These are phyloP conservation scores for Pygocentrus nattereri DNA, from an alignment of 2,797 vertebrate genomes.

Conservation along the genomic window DNA sequence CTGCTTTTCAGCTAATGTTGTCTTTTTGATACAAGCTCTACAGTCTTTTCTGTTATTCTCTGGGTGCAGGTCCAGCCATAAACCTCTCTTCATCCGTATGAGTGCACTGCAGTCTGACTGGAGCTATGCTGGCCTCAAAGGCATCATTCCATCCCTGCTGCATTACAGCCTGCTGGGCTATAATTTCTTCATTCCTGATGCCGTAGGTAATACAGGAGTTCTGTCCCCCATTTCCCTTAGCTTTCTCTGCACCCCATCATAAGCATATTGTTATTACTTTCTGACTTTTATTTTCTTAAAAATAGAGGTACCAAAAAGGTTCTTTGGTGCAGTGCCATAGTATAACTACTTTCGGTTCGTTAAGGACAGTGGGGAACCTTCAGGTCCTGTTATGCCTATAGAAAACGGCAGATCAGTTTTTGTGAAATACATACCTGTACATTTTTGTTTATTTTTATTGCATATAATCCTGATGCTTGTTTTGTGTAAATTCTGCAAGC, in stretches of 20 bases:
- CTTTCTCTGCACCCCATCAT: not conserved
- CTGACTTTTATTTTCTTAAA: too few relatives aligned
- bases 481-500: too few relatives aligned
- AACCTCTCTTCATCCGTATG: conserved; percentile 88
- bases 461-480: too few relatives aligned
- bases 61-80: conserved; percentile 83
- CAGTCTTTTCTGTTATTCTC: not conserved
- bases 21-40: not conserved
- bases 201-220: conserved; percentile 84
- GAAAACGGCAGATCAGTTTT: too few relatives aligned
- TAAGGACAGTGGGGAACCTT: too few relatives aligned
- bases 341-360: too few relatives aligned
- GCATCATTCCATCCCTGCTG: conserved; percentile 88
- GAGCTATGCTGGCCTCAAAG: conserved; percentile 86
- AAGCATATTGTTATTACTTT: not conserved
- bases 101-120: conserved; percentile 83
- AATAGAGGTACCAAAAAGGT: too few relatives aligned
- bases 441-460: too few relatives aligned
- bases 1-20: not conserved
- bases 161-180: conserved; percentile 93
- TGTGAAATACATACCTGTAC: too few relatives aligned
- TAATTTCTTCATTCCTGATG: conserved; percentile 94
- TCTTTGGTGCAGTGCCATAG: too few relatives aligned
- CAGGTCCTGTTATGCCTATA: too few relatives aligned
- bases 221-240: not conserved